Evolutionary conservation across 2,797 vertebrate genomes (phyloP).

Genomic region (Sebastes cheni): DNA sequence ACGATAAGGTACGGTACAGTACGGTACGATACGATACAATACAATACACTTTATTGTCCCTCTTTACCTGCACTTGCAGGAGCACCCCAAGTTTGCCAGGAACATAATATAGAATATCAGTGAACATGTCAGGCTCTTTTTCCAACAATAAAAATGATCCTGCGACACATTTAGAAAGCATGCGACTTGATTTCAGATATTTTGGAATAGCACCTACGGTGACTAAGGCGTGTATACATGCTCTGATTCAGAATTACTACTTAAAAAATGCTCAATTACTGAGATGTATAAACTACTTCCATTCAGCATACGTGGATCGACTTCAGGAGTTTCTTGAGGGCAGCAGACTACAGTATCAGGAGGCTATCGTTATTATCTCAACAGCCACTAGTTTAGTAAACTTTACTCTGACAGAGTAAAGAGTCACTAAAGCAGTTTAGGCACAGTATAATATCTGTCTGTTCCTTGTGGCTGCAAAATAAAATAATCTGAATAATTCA

Average conservation of each 20-base stretch:
- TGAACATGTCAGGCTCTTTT: not conserved
- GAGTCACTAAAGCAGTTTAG: not conserved
- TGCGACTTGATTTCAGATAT: not conserved
- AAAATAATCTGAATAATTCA: slow-evolving; percentile 4
- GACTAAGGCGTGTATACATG: too few relatives aligned
- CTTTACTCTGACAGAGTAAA: not conserved
- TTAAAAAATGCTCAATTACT: not conserved
- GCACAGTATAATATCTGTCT: not conserved
- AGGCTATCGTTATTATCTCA: not conserved
- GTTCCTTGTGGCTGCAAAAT: not conserved
- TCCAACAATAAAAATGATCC: not conserved
- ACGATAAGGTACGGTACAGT: too few relatives aligned
- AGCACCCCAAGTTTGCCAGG: not conserved
- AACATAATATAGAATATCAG: not conserved
- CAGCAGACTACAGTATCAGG: not conserved
- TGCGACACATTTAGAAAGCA: not conserved
- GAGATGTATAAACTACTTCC: not conserved
- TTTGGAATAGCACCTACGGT: too few relatives aligned
- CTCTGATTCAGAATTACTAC: not conserved
- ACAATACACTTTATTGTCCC: too few relatives aligned
- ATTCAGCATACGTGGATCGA: not conserved
- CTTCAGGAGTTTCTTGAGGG: not conserved
- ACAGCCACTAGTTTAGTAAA: not conserved
- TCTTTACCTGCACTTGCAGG: not conserved
- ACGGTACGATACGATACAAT: too few relatives aligned